A percentile compares a stretch with the other conserved stretches of the same genome.
phyloP scores from a whole-genome alignment of 2,888 invertebrate species.

The Epinotia ramella region DNA sequence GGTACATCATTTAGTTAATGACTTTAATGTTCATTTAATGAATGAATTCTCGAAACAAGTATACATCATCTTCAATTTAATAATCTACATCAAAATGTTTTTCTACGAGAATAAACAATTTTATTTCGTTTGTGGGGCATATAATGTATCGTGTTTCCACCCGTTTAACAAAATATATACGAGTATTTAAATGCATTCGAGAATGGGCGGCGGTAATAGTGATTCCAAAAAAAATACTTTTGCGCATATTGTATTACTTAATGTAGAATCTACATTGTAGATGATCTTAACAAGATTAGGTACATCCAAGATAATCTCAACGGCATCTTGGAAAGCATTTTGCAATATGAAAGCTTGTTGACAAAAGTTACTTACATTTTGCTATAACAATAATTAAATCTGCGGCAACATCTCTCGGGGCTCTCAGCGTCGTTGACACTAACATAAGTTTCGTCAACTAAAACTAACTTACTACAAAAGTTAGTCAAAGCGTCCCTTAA shows the following conservation, averaged over 20 bases:
- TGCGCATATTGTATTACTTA: too few relatives aligned
- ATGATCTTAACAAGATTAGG: background rate
- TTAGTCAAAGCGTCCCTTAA: constrained; percentile 45
- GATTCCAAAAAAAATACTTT: too few relatives aligned
- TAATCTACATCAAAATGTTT: too few relatives aligned
- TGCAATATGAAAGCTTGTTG: constrained; percentile 32
- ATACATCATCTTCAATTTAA: background rate
- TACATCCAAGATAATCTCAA: background rate
- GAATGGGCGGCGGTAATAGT: too few relatives aligned
- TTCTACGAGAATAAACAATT: too few relatives aligned
- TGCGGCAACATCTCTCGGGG: constrained; percentile 38
- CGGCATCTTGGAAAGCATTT: constrained; percentile 18
- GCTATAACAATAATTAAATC: constrained; percentile 42
- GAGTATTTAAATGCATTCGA: too few relatives aligned
- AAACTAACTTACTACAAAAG: constrained; percentile 43
- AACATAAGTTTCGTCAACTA: constrained; percentile 44
- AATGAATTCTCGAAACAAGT: background rate
- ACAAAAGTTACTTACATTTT: constrained; percentile 35
- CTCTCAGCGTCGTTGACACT: constrained; percentile 42
- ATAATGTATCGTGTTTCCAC: too few relatives aligned
- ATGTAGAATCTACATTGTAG: too few relatives aligned
- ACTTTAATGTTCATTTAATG: background rate
- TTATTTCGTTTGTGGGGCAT: too few relatives aligned
- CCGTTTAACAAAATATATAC: too few relatives aligned
- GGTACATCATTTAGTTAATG: background rate